Evolutionary conservation across 2,888 invertebrate species (phyloP), one percentile per base, ranked within the genome.

Genomic region (Apamea monoglypha): DNA sequence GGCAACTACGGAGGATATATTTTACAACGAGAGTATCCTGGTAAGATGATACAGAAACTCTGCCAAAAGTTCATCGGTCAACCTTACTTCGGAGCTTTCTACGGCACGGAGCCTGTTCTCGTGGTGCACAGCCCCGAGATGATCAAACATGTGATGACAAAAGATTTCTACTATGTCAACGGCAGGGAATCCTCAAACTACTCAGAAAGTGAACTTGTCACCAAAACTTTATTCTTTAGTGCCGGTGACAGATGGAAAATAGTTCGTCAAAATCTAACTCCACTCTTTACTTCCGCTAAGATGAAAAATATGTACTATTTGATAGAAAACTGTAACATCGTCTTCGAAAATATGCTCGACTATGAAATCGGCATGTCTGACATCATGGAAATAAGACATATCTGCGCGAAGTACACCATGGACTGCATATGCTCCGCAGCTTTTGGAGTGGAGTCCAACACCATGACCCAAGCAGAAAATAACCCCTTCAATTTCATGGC

Each of bases 271-370:
- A 95, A 94, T 73, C 76, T 94, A 14, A 92, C 93, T 0, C 93
- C 94, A 0, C 77, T 95, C 0, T 96, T 95, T 83, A 90, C 95
- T 2, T 91, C 93, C 0, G 87, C 92, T 0, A 95, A 95, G 87
- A 94, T 95, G 91, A 95, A 91, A 80, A 94, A 92, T 12, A 95
- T 95, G 95, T 95, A 93, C 69, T 76, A 91, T 84, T 88, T 95
- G 50, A 92, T 95, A 3, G 88, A 92, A 50, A 90, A 91, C 12
- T 93, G 92, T 76, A 75, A 88, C 6, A 72, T 85, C 5, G 77
- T 61, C 0, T 89, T 94, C 5, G 93, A 95, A 83, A 83, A 86
- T 0, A 74, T 93, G 67, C 79, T 95, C 0, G 89, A 92, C 21
- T 74, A 86, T 18, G 90, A 90, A 61, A 74, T 69, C 0, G 44